Evolutionary conservation across 2,888 invertebrate genomes (phyloP).

Genomic region (Drosophila pseudotalamancana): DNA sequence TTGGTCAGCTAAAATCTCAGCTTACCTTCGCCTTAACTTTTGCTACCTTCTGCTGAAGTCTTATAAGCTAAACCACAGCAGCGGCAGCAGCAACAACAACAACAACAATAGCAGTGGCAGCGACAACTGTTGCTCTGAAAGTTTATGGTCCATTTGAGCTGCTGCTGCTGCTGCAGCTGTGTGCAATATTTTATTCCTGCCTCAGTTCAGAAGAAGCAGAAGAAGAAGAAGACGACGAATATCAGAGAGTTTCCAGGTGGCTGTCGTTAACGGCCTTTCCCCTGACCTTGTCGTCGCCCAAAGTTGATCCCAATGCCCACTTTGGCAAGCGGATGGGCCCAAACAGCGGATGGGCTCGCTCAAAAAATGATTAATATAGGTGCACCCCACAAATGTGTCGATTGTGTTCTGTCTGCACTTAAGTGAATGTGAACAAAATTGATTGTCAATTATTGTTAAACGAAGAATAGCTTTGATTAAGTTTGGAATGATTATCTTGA

Average conservation of each 20-base stretch:
- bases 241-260: constrained; percentile 30
- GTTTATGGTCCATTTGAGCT: constrained; percentile 75
- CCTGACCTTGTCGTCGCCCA: constrained; percentile 52
- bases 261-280: constrained; percentile 47
- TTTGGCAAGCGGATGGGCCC: constrained; percentile 47
- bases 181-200: constrained; percentile 57
- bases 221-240: constrained; percentile 2
- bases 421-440: background rate
- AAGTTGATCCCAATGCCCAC: constrained; percentile 29
- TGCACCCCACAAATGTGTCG: constrained; percentile 41
- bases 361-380: constrained; percentile 53
- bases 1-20: constrained; percentile 77
- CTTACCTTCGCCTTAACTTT: constrained; percentile 67
- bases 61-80: constrained; percentile 75
- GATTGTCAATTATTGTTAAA: background rate
- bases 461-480: no score
- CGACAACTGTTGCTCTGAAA: constrained; percentile 72
- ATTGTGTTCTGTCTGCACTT: background rate
- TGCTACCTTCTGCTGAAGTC: constrained; percentile 69
- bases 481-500: no score
- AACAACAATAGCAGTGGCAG: constrained; percentile 26
- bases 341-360: constrained; percentile 47
- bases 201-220: background rate
- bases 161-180: constrained; percentile 66
- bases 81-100: constrained; percentile 35